phyloP scores from a whole-genome alignment of 2,797 vertebrate genomes.

The Halcyon badia region DNA sequence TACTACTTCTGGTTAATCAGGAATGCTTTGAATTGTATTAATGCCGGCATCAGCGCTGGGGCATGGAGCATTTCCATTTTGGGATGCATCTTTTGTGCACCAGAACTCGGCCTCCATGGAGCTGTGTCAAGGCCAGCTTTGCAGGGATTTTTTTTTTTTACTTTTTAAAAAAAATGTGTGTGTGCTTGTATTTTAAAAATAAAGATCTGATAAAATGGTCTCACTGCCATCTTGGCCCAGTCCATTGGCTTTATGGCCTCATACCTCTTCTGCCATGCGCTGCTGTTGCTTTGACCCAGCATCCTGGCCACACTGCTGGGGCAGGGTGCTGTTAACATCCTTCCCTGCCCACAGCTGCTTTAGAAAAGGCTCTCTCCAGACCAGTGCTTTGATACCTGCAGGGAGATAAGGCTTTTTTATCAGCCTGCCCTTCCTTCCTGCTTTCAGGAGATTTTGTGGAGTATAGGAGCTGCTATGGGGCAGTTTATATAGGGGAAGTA shows the following conservation, averaged over 20 bases:
- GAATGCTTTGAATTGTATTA: constrained; percentile 66
- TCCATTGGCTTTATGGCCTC: accelerated
- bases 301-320: background rate
- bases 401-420: constrained; percentile 8
- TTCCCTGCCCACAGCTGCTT: background rate
- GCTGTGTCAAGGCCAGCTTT: constrained; percentile 21
- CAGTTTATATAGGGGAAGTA: background rate
- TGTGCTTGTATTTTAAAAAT: background rate
- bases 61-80: constrained; percentile 62
- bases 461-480: background rate
- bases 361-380: background rate
- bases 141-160: background rate
- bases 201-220: background rate
- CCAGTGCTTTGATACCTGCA: background rate
- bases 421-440: background rate
- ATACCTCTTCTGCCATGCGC: accelerated
- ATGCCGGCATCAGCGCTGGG: constrained; percentile 28
- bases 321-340: background rate
- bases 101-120: constrained; percentile 9
- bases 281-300: background rate
- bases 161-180: background rate
- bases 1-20: constrained; percentile 73
- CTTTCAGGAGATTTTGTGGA: background rate
- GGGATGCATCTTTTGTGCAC: constrained; percentile 60
- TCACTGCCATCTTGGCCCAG: background rate